These are phyloP conservation scores for Lophochroa leadbeateri DNA, from an alignment of 2,113 vertebrate species.

Conservation along the genomic window DNA sequence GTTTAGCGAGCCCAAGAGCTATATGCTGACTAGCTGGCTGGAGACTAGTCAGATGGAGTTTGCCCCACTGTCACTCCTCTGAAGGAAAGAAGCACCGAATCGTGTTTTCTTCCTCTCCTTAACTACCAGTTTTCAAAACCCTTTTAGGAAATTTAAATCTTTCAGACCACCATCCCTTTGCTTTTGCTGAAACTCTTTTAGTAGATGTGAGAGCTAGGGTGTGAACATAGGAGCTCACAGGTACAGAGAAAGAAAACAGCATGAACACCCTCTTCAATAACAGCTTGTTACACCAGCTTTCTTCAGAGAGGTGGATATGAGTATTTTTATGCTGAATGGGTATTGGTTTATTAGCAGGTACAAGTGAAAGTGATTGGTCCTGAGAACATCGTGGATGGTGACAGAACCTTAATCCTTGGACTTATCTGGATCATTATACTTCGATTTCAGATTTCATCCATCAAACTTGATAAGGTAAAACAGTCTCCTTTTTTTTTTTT, in stretches of 20 bases:
- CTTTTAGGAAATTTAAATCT: not conserved
- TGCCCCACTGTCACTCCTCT: not conserved
- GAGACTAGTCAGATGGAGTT: not conserved
- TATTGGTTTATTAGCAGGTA: constrained; percentile 74
- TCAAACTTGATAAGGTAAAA: constrained; percentile 85
- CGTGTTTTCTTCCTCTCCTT: not conserved
- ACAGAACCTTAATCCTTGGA: constrained; percentile 88
- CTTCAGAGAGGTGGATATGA: not conserved
- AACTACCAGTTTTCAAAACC: not conserved
- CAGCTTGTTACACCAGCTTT: not conserved
- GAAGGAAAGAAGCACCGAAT: not conserved
- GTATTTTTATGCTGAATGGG: not conserved
- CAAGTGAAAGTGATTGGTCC: constrained; percentile 89
- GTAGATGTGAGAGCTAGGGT: not conserved
- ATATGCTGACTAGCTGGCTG: not conserved
- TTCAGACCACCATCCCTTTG: not conserved
- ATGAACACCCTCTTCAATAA: not conserved
- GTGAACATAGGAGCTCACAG: not conserved
- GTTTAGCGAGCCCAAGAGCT: not conserved
- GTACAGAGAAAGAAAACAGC: not conserved
- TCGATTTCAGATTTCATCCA: constrained; percentile 88
- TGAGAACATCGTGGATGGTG: constrained; percentile 93
- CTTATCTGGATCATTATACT: constrained; percentile 95
- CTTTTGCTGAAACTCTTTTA: not conserved
- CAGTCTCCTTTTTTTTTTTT: not conserved